Evolutionary conservation across 2,113 vertebrate genomes (phyloP), one percentile per base, ranked within the genome.

Genomic region (Cyrtonyx montezumae): DNA sequence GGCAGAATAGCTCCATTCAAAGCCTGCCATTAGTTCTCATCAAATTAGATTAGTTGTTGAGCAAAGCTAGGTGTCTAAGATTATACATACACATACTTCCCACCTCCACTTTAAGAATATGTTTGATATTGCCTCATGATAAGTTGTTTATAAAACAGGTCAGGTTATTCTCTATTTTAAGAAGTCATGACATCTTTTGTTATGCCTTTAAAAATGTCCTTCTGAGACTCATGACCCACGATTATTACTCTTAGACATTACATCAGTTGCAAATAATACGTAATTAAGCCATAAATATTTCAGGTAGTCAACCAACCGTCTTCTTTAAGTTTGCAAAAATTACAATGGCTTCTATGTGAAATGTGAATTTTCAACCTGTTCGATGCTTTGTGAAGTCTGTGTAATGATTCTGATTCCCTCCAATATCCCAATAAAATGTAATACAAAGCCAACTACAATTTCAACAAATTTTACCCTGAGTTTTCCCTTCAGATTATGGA

Each of bases 211-310:
- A 78, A 85, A 40, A 53, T 80, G 89, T 83, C 96, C 93, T 95
- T 85, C 84, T 28, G 73, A 87, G 94, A 78, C 89, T 94, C 79
- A 36, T 93, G 89, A 93, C 88, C 91, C 19, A 1, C 88, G 89
- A 80, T 84, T 92, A 79, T 74, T 92, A 73, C 94, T 94, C 91
- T 93, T 94, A 96, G 96, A 96, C 96, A 94, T 94, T 95, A 94
- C 93, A 92, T 94, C 95, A 96, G 93, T 96, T 88, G 93, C 89
- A 94, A 94, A 96, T 89, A 93, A 94, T 85, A 95, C 36, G 66
- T 93, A 95, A 96, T 96, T 81, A 95, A 95, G 84, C 62, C 86
- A 96, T 95, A 95, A 96, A 96, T 96, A 94, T 82, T 94, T 87
- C 86, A 93, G 88, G 96, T 95, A 91, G 80, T 87, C 95, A 96